A percentile compares a stretch with the other conserved stretches of the same genome.
Conservation (phyloP, 2,888 invertebrate species). For the Brachylomia viminalis region DNA sequence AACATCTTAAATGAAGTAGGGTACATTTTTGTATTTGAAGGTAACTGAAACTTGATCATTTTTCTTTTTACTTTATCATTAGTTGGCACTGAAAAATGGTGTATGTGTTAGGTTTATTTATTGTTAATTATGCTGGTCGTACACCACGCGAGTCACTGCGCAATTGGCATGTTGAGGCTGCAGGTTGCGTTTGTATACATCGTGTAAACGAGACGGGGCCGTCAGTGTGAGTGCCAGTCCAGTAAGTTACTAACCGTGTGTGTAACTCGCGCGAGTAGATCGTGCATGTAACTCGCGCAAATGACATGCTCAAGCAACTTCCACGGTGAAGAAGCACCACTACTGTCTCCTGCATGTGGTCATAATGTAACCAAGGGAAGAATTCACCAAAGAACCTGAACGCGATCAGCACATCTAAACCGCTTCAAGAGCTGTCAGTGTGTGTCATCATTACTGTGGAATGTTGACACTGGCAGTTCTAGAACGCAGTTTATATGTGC, state of each 20-base stretch:
- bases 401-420: too few relatives aligned
- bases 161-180: too few relatives aligned
- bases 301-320: background rate
- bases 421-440: too few relatives aligned
- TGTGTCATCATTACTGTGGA: too few relatives aligned
- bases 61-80: background rate
- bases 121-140: too few relatives aligned
- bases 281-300: background rate
- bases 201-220: background rate
- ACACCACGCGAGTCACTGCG: too few relatives aligned
- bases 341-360: background rate
- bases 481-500: too few relatives aligned
- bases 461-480: too few relatives aligned
- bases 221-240: background rate
- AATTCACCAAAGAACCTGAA: too few relatives aligned
- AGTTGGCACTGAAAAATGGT: too few relatives aligned
- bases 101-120: too few relatives aligned
- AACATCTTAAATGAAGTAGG: background rate
- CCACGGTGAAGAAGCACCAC: background rate
- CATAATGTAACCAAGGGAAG: background rate
- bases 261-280: background rate
- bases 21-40: too few relatives aligned
- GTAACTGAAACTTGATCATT: background rate
- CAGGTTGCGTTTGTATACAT: background rate
- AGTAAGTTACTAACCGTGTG: background rate